Percentiles rank a stretch among this genome's conserved stretches.
These are phyloP conservation scores for Cerceris rybyensis DNA, from an alignment of 2,888 invertebrate species.

Conservation along the genomic window DNA sequence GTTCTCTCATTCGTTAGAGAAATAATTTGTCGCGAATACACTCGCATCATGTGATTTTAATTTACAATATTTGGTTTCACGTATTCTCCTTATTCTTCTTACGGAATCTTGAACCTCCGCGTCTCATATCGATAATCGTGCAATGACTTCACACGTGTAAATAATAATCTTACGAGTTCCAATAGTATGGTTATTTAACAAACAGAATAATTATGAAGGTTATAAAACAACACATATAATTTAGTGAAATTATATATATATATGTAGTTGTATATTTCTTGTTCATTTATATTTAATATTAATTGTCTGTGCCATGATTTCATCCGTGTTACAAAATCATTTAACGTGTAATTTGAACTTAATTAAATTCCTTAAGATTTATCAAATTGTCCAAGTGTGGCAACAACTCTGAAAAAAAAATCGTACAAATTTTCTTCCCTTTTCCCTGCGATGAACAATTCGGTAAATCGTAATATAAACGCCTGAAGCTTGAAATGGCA, in stretches of 20 bases:
- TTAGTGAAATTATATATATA: conserved; percentile 58
- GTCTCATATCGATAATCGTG: too few relatives aligned
- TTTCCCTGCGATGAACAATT: too few relatives aligned
- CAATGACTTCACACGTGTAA: too few relatives aligned
- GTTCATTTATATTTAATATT: conserved; percentile 32
- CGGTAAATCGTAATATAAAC: neutral
- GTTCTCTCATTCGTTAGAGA: neutral
- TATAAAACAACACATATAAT: neutral
- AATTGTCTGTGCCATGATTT: conserved; percentile 23
- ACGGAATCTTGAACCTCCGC: too few relatives aligned
- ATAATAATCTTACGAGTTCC: neutral
- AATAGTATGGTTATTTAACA: neutral
- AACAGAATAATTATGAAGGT: neutral
- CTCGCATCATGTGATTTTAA: neutral
- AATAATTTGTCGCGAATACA: neutral
- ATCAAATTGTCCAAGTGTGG: too few relatives aligned
- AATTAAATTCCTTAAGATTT: neutral
- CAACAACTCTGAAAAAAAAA: too few relatives aligned
- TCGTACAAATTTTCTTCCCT: too few relatives aligned
- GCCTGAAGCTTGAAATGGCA: neutral
- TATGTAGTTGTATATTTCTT: conserved; percentile 46
- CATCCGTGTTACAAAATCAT: conserved; percentile 21
- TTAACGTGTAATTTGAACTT: neutral
- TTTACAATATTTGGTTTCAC: neutral
- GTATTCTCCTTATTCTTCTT: neutral